phyloP scores from a whole-genome alignment of 1,140 invertebrate genomes.

The Aphaenogaster rudis region DNA sequence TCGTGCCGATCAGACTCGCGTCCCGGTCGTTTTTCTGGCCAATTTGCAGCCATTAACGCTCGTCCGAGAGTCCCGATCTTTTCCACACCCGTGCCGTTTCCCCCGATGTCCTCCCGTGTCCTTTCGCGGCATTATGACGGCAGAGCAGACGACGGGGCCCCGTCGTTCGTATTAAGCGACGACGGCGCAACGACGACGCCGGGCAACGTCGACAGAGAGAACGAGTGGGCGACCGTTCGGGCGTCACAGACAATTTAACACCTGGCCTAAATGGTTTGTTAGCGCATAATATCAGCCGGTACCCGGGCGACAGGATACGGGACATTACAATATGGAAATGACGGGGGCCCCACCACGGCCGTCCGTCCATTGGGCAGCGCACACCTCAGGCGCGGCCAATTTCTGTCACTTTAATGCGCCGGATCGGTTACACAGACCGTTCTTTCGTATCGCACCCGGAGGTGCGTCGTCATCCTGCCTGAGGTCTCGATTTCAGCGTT shows the following conservation, averaged over 20 bases:
- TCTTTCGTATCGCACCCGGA: conserved; percentile 63
- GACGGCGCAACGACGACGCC: conserved; percentile 11
- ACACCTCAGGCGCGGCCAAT: conserved; percentile 83
- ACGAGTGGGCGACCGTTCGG: conserved; percentile 77
- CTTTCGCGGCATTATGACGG: conserved; percentile 22
- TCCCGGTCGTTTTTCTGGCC: conserved; percentile 72
- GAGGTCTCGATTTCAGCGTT: conserved; percentile 60
- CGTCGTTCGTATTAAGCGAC: conserved; percentile 40
- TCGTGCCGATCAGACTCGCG: not conserved
- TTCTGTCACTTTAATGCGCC: conserved; percentile 83
- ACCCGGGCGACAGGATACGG: conserved; percentile 84
- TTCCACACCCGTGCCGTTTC: conserved; percentile 61
- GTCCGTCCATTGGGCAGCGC: conserved; percentile 74
- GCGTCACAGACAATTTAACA: conserved; percentile 87
- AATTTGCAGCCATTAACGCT: conserved; percentile 76
- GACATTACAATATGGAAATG: conserved; percentile 87
- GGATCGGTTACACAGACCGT: conserved; percentile 66
- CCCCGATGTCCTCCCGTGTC: conserved; percentile 16
- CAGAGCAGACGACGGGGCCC: conserved; percentile 9
- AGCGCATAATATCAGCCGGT: conserved; percentile 84
- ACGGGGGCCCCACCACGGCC: conserved; percentile 69
- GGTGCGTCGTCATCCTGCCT: conserved; percentile 64
- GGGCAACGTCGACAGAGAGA: conserved; percentile 56
- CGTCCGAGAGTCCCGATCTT: conserved; percentile 64
- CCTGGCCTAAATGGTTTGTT: conserved; percentile 87